phyloP scores from a whole-genome alignment of 1,140 invertebrate genomes.

The Nasonia vitripennis region DNA sequence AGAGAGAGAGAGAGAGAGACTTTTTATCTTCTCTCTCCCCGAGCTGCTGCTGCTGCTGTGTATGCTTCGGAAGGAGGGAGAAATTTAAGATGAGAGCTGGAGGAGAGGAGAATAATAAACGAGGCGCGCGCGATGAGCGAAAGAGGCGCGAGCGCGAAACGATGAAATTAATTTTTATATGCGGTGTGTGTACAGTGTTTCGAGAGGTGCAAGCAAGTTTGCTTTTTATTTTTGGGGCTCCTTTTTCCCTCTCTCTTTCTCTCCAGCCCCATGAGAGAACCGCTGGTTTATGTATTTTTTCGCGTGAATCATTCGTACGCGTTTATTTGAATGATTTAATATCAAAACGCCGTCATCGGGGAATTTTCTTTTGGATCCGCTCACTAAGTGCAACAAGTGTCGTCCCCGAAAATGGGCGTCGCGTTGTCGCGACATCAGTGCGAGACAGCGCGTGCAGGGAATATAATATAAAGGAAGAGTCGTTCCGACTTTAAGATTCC shows the following conservation, averaged over 20 bases:
- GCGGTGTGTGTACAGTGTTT: not conserved
- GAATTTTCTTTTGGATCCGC: too few species aligned
- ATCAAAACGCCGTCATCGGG: too few species aligned
- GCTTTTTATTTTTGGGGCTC: not conserved
- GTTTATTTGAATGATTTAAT: too few species aligned
- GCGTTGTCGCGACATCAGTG: not conserved
- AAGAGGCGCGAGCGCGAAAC: not conserved
- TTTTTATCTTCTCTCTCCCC: constrained; percentile 20
- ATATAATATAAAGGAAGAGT: not conserved
- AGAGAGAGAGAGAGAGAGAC: not conserved
- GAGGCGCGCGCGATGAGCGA: constrained; percentile 30
- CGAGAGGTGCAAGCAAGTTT: not conserved
- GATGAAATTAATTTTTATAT: constrained; percentile 44
- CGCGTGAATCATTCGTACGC: not conserved
- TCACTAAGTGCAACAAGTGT: too few species aligned
- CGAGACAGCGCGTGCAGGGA: too few species aligned
- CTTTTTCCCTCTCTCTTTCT: not conserved
- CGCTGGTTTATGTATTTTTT: not conserved
- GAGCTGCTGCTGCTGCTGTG: not conserved
- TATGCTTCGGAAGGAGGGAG: not conserved
- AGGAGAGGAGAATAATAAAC: constrained; percentile 40
- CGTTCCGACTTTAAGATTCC: not conserved
- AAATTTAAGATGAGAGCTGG: constrained; percentile 45
- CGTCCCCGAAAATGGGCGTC: too few species aligned
- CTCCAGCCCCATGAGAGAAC: not conserved